Evolutionary conservation across 2,113 vertebrate genomes (phyloP), one percentile per base, ranked within the genome.

Genomic region (Microtus oregoni): DNA sequence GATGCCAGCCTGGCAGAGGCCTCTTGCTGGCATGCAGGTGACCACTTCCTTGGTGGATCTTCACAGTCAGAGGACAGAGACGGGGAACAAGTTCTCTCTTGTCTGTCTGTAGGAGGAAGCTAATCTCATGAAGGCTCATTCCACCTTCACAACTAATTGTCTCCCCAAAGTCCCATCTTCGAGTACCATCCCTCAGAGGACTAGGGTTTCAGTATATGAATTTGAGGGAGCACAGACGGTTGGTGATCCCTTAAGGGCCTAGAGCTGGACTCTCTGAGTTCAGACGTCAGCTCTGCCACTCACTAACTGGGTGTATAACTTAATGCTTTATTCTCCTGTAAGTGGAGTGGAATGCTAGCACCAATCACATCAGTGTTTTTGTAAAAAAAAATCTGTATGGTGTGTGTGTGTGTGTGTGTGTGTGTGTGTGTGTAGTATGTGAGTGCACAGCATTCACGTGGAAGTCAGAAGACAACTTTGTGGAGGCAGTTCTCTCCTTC

Each of bases 261-360:
- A 38, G 70, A 73, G n/a, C n/a, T 73, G 17, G 58, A 63, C 35
- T 82, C 35, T 52, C 35, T 52, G 78, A 38, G 28, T 83, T 76
- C 83, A 35, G 41, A 30, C 17, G 1, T 88, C 52, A 76, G 44
- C 22, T 55, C 75, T 96, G 72, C 47, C 17, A n/a, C 32, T 90
- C 58, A 73, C 19, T 67, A 73, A 72, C 41, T 86, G 76, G 50
- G 58, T 28, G 81, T 4, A 28, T 89, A 65, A 87, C 86, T 90
- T 95, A 72, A 85, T 76, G 22, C 30, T 92, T n/a, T 79, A 55
- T 13, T 91, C 17, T 63, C 82, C 83, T 75, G 8, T 75, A 97
- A 87, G 89, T 83, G 58, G 32, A 28, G 61, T 52, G 86, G 44
- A 67, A 52, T 79, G 30, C 3, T 91, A 72, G 81, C 52, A 65